These are phyloP conservation scores for Nothobranchius kuhntae DNA, from an alignment of 2,113 vertebrate species.

Conservation along the genomic window DNA sequence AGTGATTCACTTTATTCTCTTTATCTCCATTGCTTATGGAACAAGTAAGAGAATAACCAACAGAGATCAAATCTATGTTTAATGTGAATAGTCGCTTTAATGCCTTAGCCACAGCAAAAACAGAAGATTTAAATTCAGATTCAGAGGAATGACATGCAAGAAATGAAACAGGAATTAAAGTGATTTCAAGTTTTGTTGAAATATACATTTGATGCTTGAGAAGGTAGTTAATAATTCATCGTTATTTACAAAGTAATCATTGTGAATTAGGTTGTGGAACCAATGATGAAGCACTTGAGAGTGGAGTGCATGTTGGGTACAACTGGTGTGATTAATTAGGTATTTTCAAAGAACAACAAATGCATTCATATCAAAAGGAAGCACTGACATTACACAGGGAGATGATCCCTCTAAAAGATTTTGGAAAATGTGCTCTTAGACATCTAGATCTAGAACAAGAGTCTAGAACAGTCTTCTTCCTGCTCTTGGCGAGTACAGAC, in stretches of 20 bases:
- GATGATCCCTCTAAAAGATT: too few species aligned
- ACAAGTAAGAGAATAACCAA: constrained; percentile 40
- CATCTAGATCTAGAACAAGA: too few species aligned
- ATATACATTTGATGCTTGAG: constrained; percentile 36
- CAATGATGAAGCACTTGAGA: constrained; percentile 25
- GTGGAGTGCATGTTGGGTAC: neutral
- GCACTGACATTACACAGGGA: too few species aligned
- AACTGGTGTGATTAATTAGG: too few species aligned
- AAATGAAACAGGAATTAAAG: constrained; percentile 35
- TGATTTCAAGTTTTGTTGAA: constrained; percentile 25
- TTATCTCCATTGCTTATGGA: constrained; percentile 52
- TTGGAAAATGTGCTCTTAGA: too few species aligned
- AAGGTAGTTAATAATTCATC: constrained; percentile 44
- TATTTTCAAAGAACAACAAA: too few species aligned
- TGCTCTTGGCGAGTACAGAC: too few species aligned
- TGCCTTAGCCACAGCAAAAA: constrained; percentile 28
- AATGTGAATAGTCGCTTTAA: constrained; percentile 34
- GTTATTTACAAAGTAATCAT: constrained; percentile 27
- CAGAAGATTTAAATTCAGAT: constrained; percentile 46
- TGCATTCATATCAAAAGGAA: too few species aligned
- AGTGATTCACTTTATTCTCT: constrained; percentile 33
- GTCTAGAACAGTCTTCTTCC: too few species aligned
- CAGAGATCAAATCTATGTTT: constrained; percentile 56
- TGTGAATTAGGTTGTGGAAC: constrained; percentile 15
- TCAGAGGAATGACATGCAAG: constrained; percentile 14